Percentiles rank a stretch among this genome's conserved stretches.
These are phyloP conservation scores for Pogonocherus hispidulus DNA, from an alignment of 2,888 invertebrate species.

Conservation along the genomic window DNA sequence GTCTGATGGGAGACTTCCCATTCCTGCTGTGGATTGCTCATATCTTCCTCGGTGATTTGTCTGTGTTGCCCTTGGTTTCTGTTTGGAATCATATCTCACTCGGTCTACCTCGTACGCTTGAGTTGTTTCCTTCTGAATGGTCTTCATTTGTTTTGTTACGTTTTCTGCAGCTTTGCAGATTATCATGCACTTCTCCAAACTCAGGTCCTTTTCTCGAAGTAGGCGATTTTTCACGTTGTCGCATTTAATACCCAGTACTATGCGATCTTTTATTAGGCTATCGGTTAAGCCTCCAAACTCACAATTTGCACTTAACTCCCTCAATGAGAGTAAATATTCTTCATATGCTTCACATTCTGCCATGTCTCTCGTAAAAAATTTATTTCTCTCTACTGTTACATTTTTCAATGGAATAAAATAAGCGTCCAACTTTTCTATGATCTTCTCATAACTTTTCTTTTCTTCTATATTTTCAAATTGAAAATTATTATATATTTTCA, in stretches of 20 bases:
- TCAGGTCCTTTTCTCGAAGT: constrained; percentile 16
- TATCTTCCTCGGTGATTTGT: background rate
- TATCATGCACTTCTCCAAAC: background rate
- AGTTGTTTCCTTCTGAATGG: background rate
- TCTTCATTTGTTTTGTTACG: background rate
- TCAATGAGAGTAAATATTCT: constrained; percentile 1
- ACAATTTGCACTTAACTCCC: constrained; percentile 17
- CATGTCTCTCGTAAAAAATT: constrained; percentile 38
- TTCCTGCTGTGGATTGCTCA: background rate
- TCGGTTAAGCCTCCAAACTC: constrained; percentile 19
- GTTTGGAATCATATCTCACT: background rate
- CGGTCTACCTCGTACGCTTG: background rate
- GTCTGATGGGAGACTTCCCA: background rate
- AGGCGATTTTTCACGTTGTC: constrained; percentile 16
- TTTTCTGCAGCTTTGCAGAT: background rate
- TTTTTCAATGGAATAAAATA: constrained; percentile 44
- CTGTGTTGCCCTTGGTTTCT: background rate
- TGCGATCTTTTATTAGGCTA: constrained; percentile 23
- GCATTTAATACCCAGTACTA: constrained; percentile 9
- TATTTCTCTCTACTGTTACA: constrained; percentile 37
- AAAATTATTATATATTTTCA: background rate
- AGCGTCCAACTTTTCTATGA: constrained; percentile 42
- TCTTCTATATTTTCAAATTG: constrained; percentile 14
- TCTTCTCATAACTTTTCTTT: constrained; percentile 17
- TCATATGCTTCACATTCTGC: background rate